Evolutionary conservation across 2,113 vertebrate genomes (phyloP).

Genomic region (Hipposideros armiger): DNA sequence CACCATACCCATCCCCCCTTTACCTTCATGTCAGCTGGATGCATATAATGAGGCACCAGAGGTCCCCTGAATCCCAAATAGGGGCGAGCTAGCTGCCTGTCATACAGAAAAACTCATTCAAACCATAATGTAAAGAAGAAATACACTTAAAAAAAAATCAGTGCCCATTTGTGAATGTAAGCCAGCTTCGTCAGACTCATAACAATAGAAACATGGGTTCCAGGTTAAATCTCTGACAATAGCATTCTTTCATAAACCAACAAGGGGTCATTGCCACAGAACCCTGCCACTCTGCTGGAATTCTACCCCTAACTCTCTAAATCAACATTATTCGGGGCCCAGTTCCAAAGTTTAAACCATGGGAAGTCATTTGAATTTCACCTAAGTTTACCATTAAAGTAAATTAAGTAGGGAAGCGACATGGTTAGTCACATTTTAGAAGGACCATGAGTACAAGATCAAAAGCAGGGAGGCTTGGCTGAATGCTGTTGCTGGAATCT

Average conservation of each 20-base stretch:
- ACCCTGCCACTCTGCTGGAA: neutral
- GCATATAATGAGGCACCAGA: neutral
- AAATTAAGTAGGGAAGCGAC: neutral
- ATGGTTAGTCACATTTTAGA: neutral
- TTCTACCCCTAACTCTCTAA: neutral
- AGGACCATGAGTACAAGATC: neutral
- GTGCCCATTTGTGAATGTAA: neutral
- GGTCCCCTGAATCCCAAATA: neutral
- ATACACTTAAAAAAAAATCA: neutral
- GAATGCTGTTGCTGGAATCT: neutral
- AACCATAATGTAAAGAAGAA: neutral
- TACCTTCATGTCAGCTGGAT: neutral
- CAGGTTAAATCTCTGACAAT: neutral
- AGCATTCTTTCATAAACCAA: neutral
- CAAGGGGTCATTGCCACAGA: fast-evolving
- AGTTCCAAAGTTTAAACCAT: neutral
- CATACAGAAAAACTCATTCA: neutral
- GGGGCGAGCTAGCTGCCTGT: neutral
- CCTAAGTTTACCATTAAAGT: neutral
- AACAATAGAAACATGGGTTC: neutral
- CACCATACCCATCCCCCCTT: neutral
- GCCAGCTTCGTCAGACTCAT: neutral
- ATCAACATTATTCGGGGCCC: neutral
- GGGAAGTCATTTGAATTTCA: neutral
- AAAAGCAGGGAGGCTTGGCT: neutral